These are phyloP conservation scores for Punctoribates punctum DNA, from an alignment of 2,888 invertebrate species.

Conservation along the genomic window DNA sequence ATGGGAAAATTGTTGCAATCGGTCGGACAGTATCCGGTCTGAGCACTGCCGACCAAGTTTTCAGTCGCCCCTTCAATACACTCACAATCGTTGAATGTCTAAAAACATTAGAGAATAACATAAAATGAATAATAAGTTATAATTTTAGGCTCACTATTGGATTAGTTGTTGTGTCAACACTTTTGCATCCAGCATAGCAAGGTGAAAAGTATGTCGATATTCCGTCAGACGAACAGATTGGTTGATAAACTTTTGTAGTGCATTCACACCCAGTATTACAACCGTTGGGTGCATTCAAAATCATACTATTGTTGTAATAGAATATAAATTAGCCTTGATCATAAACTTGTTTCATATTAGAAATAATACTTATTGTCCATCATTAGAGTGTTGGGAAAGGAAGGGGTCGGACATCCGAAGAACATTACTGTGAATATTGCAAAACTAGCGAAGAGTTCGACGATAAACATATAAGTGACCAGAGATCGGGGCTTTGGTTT, in stretches of 20 bases:
- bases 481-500: conserved; percentile 51
- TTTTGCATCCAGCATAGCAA: conserved; percentile 66
- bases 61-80: not conserved
- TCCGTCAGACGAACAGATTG: conserved; percentile 47
- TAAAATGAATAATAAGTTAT: not conserved
- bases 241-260: conserved; percentile 47
- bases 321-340: too few relatives aligned
- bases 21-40: conserved; percentile 58
- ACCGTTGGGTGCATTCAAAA: not conserved
- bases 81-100: conserved; percentile 46
- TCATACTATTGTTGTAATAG: conserved; percentile 12
- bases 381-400: not conserved
- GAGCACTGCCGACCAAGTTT: conserved; percentile 41
- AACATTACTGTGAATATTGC: conserved; percentile 47
- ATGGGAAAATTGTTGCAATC: conserved; percentile 57
- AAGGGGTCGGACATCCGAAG: conserved; percentile 49
- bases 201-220: conserved; percentile 64
- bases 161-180: conserved; percentile 40
- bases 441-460: conserved; percentile 48
- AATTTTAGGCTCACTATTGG: not conserved
- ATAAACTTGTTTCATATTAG: too few relatives aligned
- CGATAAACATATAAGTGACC: conserved; percentile 52
- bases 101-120: not conserved
- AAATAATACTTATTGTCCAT: not conserved
- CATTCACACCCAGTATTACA: conserved; percentile 47